These are phyloP conservation scores for Pipistrellus kuhlii DNA, from an alignment of 2,797 vertebrate genomes.

Conservation along the genomic window DNA sequence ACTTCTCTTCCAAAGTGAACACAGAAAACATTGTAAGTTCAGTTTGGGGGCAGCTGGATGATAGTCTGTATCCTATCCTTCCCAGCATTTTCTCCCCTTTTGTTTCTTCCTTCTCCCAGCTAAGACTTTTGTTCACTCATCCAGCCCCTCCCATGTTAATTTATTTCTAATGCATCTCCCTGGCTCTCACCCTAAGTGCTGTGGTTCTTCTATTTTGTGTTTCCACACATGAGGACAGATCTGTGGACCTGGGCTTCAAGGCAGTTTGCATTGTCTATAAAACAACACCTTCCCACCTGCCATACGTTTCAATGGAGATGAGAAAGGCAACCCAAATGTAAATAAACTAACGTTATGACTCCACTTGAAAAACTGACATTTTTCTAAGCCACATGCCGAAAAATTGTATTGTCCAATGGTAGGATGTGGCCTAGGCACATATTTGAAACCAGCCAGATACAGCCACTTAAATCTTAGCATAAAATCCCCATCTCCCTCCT, in stretches of 20 bases:
- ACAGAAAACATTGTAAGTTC: conserved; percentile 75
- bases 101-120: conserved; percentile 59
- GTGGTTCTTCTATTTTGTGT: conserved; percentile 47
- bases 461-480: neutral
- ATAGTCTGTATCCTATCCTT: conserved; percentile 64
- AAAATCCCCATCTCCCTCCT: conserved; percentile 36
- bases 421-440: neutral
- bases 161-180: conserved; percentile 66
- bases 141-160: conserved; percentile 52
- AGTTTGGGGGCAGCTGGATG: conserved; percentile 71
- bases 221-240: neutral
- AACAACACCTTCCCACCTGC: conserved; percentile 31
- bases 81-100: conserved; percentile 7
- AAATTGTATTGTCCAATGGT: neutral
- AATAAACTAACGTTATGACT: conserved; percentile 2
- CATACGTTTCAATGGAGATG: neutral
- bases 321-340: conserved; percentile 33
- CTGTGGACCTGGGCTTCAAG: neutral
- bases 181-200: conserved; percentile 18
- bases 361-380: neutral
- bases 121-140: conserved; percentile 65
- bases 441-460: conserved; percentile 35
- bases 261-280: neutral
- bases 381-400: conserved; percentile 12
- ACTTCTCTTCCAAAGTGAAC: conserved; percentile 70